Percentiles rank a stretch among this genome's conserved stretches.
phyloP scores from a whole-genome alignment of 2,113 vertebrate genomes.

The Onychostoma macrolepis region DNA sequence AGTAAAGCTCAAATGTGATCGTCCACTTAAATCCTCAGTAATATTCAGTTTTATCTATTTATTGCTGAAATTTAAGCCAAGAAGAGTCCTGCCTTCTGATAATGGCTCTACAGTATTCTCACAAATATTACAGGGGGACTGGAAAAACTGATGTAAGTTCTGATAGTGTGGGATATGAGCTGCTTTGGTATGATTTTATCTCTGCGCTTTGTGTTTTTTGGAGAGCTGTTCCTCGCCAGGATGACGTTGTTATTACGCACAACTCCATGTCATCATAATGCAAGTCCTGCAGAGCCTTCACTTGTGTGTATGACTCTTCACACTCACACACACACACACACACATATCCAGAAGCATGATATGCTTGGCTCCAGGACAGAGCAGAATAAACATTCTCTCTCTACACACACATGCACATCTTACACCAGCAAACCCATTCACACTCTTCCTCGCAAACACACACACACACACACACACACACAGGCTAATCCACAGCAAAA shows the following conservation, averaged over 20 bases:
- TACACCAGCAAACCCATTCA: slow-evolving; percentile 10
- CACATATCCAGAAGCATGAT: not conserved
- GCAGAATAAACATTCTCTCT: slow-evolving; percentile 14
- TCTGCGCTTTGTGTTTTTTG: slow-evolving; percentile 27
- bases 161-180: slow-evolving; percentile 22
- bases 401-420: not conserved
- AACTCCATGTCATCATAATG: slow-evolving; percentile 22
- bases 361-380: slow-evolving; percentile 28
- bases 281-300: slow-evolving; percentile 26
- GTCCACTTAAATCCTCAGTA: not conserved
- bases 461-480: not conserved
- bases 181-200: slow-evolving; percentile 22
- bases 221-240: not conserved
- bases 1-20: not conserved
- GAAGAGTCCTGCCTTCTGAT: not conserved
- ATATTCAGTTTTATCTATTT: not conserved
- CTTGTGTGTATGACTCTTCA: not conserved
- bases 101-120: not conserved
- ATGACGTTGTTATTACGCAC: slow-evolving; percentile 36
- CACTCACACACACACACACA: slow-evolving; percentile 4
- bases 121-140: not conserved
- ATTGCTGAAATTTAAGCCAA: not conserved
- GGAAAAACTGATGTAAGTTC: slow-evolving; percentile 4
- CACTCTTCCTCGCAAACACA: slow-evolving; percentile 18
- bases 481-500: slow-evolving; percentile 8